A percentile compares a stretch with the other conserved stretches of the same genome.
These are phyloP conservation scores for Phthorimaea operculella DNA, from an alignment of 1,140 invertebrate species.

Conservation along the genomic window DNA sequence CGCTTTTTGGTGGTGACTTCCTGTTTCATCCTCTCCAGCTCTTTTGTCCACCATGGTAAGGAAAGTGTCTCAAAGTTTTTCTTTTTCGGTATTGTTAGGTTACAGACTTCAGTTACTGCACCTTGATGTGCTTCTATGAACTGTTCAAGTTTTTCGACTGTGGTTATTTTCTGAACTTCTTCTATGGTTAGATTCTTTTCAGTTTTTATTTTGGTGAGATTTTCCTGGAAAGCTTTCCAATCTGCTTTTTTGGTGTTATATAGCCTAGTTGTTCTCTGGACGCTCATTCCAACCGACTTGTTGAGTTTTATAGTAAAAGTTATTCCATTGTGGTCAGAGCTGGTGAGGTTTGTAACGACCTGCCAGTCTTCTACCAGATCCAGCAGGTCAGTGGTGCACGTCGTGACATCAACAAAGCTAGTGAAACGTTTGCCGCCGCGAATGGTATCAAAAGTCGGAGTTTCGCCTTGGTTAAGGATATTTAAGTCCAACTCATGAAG, in stretches of 20 bases:
- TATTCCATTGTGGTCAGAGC: neutral
- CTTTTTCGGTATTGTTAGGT: constrained; percentile 14
- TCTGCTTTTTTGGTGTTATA: constrained; percentile 15
- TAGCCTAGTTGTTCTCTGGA: constrained; percentile 7
- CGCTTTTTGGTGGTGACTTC: neutral
- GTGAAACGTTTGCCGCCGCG: neutral
- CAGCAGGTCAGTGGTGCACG: constrained; percentile 4
- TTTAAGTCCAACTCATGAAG: constrained; percentile 6
- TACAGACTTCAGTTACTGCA: constrained; percentile 6
- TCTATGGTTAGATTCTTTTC: constrained; percentile 7
- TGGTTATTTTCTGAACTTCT: constrained; percentile 7
- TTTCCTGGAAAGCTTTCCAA: constrained; percentile 10
- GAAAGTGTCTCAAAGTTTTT: constrained; percentile 2
- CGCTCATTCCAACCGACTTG: neutral
- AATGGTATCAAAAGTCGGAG: neutral
- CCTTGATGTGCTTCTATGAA: constrained; percentile 6
- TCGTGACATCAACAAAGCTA: constrained; percentile 4
- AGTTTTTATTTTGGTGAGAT: constrained; percentile 7
- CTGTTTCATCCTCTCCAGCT: neutral
- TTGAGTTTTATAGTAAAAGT: neutral
- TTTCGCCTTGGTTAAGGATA: constrained; percentile 5
- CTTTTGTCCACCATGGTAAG: constrained; percentile 7
- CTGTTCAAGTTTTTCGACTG: neutral
- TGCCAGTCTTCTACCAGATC: neutral
- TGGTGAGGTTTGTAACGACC: neutral